phyloP scores from a whole-genome alignment of 1,140 invertebrate genomes.

The Cotesia chilonis region DNA sequence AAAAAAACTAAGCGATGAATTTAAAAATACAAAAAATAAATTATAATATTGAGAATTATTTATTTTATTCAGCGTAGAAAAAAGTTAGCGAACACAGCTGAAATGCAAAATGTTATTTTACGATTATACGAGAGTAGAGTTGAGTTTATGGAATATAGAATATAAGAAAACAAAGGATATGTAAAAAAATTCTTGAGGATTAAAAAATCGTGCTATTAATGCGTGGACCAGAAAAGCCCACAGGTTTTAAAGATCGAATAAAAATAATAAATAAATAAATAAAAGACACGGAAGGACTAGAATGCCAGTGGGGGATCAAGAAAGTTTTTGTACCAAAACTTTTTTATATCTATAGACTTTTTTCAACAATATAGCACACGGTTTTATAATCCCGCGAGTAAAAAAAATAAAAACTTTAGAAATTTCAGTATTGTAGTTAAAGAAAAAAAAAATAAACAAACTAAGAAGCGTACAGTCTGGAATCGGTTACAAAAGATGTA shows the following conservation, averaged over 20 bases:
- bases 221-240: neutral
- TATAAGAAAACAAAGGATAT: neutral
- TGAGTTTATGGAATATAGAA: conserved; percentile 33
- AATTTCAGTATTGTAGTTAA: conserved; percentile 14
- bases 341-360: conserved; percentile 6
- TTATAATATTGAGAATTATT: neutral
- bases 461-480: neutral
- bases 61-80: conserved; percentile 20
- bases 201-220: conserved; percentile 12
- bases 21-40: neutral
- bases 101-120: conserved; percentile 31
- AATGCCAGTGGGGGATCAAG: conserved; percentile 12
- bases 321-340: conserved; percentile 21
- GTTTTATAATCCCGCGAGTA: conserved; percentile 14
- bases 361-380: neutral
- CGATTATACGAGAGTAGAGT: conserved; percentile 10
- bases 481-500: neutral
- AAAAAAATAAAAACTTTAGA: conserved; percentile 26
- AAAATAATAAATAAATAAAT: conserved; percentile 18
- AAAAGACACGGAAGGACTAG: conserved; percentile 2
- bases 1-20: too few species aligned
- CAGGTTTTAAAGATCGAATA: neutral
- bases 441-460: neutral
- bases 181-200: neutral
- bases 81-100: conserved; percentile 33